A percentile compares a stretch with the other conserved stretches of the same genome.
phyloP scores from a whole-genome alignment of 2,113 vertebrate genomes.

The Protobothrops mucrosquamatus region DNA sequence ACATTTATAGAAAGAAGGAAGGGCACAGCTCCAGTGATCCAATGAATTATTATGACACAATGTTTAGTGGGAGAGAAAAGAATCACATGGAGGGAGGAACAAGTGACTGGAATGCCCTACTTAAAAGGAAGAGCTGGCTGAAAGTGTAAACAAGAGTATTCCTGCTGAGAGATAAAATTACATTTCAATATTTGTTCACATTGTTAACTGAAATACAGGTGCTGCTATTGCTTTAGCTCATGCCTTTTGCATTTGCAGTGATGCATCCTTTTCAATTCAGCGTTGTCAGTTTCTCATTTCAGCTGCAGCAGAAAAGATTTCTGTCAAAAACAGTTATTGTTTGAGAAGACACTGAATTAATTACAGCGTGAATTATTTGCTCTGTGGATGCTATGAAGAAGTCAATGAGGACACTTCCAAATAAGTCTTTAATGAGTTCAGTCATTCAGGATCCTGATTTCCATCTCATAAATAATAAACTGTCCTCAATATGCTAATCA shows the following conservation, averaged over 20 bases:
- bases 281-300: constrained; percentile 47
- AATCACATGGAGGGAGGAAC: background rate
- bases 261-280: constrained; percentile 47
- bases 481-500: constrained; percentile 62
- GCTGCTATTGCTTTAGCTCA: constrained; percentile 23
- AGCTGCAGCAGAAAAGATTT: constrained; percentile 34
- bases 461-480: constrained; percentile 74
- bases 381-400: constrained; percentile 41
- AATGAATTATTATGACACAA: background rate
- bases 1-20: background rate
- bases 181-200: background rate
- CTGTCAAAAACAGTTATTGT: constrained; percentile 58
- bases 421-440: constrained; percentile 60
- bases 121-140: background rate
- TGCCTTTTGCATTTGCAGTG: constrained; percentile 17
- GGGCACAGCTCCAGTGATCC: background rate
- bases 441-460: constrained; percentile 66
- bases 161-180: background rate
- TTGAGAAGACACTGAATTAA: constrained; percentile 55
- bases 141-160: background rate
- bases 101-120: background rate
- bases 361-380: constrained; percentile 57
- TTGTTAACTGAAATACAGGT: constrained; percentile 13
- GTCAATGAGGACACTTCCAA: constrained; percentile 58
- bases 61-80: background rate